Base-by-base conservation (phyloP, 2,113 vertebrate genomes). In the Narcine bancroftii region DNA sequence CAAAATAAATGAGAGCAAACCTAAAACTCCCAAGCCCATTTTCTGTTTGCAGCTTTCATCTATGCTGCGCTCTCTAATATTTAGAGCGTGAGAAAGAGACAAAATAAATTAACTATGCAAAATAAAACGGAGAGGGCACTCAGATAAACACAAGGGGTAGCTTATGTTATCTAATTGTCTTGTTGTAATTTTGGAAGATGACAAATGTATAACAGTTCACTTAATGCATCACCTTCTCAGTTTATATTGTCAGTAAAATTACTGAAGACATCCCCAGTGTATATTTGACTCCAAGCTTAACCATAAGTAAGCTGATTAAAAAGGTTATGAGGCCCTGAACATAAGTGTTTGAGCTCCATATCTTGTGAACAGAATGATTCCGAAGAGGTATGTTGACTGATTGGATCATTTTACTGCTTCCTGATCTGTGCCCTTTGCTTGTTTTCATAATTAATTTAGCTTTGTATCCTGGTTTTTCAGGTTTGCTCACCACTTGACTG, bases 381-480 rank as follows among this genome's bases (percentile, higher is more conserved):
- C 60, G 33, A 60, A 56, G 77, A 63, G 81, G 53, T 60, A 87
- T 60, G 33, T 87, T 87, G 53, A n/a, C 56, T 87, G 56, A 60
- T 87, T 60, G 81, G 56, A 36, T 60, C 53, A 87, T 56, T 36
- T 87, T 87, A 87, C 53, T 87, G 15, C 21, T 87, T 87, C 81
- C 53, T 87, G 81, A 87, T 53, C 81, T 53, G 42, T 87, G 81
- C 53, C 81, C 53, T 87, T n/a, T 60, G 81, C 53, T 87, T 87
- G 81, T 87, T 87, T 87, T 87, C n/a, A 60, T 87, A 87, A 87
- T 87, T 87, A 29, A 60, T 50, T 56, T 60, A 60, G 56, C 81
- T 60, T 29, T n/a, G 60, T 87, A 87, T 87, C 81, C 81, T 87
- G 81, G 81, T 36, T 87, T 60, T 87, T 87, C 53, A 87, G 81